Evolutionary conservation across 2,113 vertebrate species (phyloP), one percentile per base, ranked within the genome.

Genomic region (Cisticola juncidis): DNA sequence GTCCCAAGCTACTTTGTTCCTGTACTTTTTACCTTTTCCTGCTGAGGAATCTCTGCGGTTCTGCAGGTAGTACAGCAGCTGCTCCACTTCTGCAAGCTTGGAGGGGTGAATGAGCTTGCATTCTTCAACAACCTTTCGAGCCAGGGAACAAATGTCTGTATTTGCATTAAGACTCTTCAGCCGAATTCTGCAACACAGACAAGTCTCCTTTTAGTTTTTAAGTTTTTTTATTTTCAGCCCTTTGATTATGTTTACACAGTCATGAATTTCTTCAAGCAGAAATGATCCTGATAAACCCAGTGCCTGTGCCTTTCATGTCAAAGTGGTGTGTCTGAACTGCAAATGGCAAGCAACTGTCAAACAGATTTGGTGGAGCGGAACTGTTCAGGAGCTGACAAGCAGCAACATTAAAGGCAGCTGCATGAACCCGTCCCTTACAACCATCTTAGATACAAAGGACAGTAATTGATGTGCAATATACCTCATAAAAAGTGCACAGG

Each of bases 121-220:
- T 93, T 99, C 99, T 79, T 99, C 99, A 88, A 99, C 98, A 81
- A 99, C 99, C 86, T 99, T 99, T 57, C 98, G 98, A 64, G 99
- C 99, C 98, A 99, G 96, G n/a, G 99, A 98, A 45, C 97, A 97
- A 66, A 99, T 98, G 79, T 99, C 99, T 71, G 99, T 99, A 76
- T 98, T 99, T 24, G 98, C 98, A 93, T 99, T 99, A 51, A 99
- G 98, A 96, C 99, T 99, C 97, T 99, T 99, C 81, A 99, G 98
- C n/a, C 99, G 99, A 91, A 99, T 99, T 71, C 99, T 99, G 96
- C 48, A 97, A 97, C 22, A 73, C 40, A 96, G 47, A 85, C 22
- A 60, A 40, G 79, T 61, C 29, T 56, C 61, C 80, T 7, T 8
- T 90, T 68, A 95, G 51, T 19, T 86, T 58, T 50, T 7, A 35